Base-by-base conservation (phyloP, 64 coral and sea anemone species). In the Orbicella faveolata region DNA sequence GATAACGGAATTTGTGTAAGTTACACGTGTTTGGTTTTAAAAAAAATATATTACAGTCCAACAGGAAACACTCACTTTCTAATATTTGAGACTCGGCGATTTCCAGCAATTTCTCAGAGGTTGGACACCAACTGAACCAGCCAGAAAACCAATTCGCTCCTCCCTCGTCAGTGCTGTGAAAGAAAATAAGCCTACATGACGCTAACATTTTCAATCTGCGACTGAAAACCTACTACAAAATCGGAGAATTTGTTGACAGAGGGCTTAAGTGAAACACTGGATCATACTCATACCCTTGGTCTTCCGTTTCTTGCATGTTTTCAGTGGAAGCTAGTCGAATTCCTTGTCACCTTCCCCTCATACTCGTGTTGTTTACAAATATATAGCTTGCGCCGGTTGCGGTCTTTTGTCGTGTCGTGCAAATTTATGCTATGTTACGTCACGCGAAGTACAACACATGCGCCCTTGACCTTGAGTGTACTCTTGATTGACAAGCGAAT, bases 51-150 rank as follows among this genome's bases (percentile, higher is more conserved):
- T 64, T 35, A 26, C 59, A 16, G 14, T 17, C 8, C 15, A 52
- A 57, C 17, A 21, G 18, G 21, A 10, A 4, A 75, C 15, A 34
- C 93, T 76, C 68, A 95, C 93, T 89, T 76, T 83, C 61, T 75
- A 95, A 83, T 75, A 95, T 95, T 57, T 90, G 73, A 11, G 89
- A 68, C 65, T 95, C 93, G 35, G 93, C 89, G 12, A 62, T 23
- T 61, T 91, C 80, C 7, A 95, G 36, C 9, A 91, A 63, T 78
- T 77, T 90, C 61, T 95, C 93, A 8, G 93, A 95, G 25, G 93
- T 95, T 25, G 93, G 93, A 77, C 89, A 88, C 93, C 93, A 95
- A 65, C 36, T 53, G 70, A 90, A 91, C 93, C 93, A 95, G 4
- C 89, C n/a, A 15, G 63, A 72, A 30, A 72, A 72, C 82, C 82